Percentiles rank a stretch among this genome's conserved stretches.
Conservation (phyloP, 2,888 invertebrate genomes). For the Agonopterix heracliana region DNA sequence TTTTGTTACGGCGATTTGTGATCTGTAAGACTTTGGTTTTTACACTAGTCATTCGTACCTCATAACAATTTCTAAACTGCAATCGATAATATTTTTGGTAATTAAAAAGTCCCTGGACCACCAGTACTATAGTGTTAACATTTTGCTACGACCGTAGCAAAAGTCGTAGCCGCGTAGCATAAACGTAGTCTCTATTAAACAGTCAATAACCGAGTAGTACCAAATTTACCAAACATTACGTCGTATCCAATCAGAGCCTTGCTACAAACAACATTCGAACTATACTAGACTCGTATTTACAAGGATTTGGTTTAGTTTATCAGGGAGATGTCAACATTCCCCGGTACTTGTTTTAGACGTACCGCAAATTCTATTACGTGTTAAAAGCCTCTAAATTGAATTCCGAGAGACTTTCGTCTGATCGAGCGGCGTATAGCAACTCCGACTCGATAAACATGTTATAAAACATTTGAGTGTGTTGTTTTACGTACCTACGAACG, state of each 20-base stretch:
- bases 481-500: neutral
- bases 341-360: neutral
- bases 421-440: constrained; percentile 6
- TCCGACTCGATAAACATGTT: constrained; percentile 4
- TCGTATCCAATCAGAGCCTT: neutral
- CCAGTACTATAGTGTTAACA: too few relatives aligned
- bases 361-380: constrained; percentile 15
- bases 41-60: too few relatives aligned
- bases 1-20: too few relatives aligned
- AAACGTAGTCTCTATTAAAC: too few relatives aligned
- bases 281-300: neutral
- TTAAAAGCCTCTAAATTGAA: constrained; percentile 18
- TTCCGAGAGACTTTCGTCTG: constrained; percentile 8
- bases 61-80: too few relatives aligned
- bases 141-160: too few relatives aligned
- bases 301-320: neutral
- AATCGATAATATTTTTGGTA: too few relatives aligned
- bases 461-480: neutral
- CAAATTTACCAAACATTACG: neutral
- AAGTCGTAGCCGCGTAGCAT: too few relatives aligned
- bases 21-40: too few relatives aligned
- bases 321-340: neutral
- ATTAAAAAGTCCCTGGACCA: too few relatives aligned
- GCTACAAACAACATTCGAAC: neutral
- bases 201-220: neutral